These are phyloP conservation scores for Drosophila siamana DNA, from an alignment of 2,888 invertebrate species.

Conservation along the genomic window DNA sequence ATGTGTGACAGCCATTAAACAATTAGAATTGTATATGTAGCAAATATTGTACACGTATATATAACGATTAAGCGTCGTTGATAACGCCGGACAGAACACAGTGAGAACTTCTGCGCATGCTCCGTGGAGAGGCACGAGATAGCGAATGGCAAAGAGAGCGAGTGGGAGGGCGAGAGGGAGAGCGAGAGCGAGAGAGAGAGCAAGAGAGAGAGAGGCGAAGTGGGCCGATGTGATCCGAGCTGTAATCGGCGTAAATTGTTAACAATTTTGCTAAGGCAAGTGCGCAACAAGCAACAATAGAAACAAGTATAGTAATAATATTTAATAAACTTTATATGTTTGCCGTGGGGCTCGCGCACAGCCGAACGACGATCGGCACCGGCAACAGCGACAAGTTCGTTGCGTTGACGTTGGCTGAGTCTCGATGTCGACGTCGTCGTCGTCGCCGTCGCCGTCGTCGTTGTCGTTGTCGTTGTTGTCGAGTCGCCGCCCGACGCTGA, in stretches of 20 bases:
- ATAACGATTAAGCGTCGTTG: constrained; percentile 49
- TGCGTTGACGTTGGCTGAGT: constrained; percentile 36
- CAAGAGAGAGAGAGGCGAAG: not conserved
- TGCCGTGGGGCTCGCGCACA: constrained; percentile 32
- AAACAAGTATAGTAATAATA: constrained; percentile 63
- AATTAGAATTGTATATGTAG: constrained; percentile 54
- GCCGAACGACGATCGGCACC: constrained; percentile 48
- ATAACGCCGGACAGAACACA: constrained; percentile 45
- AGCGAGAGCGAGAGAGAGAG: not conserved
- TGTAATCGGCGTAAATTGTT: constrained; percentile 74
- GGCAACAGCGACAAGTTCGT: constrained; percentile 28
- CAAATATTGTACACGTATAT: constrained; percentile 6
- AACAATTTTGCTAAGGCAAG: constrained; percentile 79
- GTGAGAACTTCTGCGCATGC: constrained; percentile 48
- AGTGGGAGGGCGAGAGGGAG: not conserved
- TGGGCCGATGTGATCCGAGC: constrained; percentile 46
- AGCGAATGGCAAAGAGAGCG: constrained; percentile 1
- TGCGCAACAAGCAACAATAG: constrained; percentile 45
- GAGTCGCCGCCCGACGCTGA: constrained; percentile 62
- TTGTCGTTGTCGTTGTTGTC: constrained; percentile 19
- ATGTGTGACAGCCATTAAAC: constrained; percentile 55
- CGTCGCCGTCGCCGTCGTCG: constrained; percentile 10
- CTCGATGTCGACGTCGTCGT: constrained; percentile 5
- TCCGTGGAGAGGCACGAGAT: constrained; percentile 28
- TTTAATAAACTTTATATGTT: constrained; percentile 73